A percentile compares a stretch with the other conserved stretches of the same genome.
phyloP scores from a whole-genome alignment of 2,888 invertebrate species.

The Cyclophora punctaria region DNA sequence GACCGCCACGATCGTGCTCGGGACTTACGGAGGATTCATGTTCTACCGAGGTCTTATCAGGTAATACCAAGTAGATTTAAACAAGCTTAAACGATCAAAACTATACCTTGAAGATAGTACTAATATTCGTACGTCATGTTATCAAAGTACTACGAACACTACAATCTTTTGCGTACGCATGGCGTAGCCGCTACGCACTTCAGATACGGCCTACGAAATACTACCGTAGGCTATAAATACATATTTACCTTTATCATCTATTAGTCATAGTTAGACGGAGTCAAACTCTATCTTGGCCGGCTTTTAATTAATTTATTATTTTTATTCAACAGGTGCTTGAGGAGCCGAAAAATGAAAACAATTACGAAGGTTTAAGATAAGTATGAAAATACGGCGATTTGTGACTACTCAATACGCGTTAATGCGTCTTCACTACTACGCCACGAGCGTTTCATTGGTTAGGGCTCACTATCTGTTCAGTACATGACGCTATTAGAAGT shows the following conservation, averaged over 20 bases:
- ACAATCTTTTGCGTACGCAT: no score
- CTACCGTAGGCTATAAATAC: background rate
- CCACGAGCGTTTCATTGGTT: constrained; percentile 8
- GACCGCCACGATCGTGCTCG: constrained; percentile 58
- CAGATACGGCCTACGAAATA: no score
- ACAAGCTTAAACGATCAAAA: no score
- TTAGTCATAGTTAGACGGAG: no score
- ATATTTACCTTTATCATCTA: background rate
- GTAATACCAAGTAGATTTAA: constrained; percentile 17
- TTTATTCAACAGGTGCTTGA: constrained; percentile 42
- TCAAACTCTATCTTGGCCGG: no score
- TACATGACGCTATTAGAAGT: no score
- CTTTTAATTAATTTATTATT: constrained; percentile 1
- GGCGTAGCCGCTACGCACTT: no score
- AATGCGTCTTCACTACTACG: constrained; percentile 13
- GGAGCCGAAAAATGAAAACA: constrained; percentile 56
- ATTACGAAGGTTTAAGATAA: constrained; percentile 62
- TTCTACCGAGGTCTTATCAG: constrained; percentile 49
- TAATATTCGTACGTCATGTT: no score
- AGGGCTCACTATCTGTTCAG: background rate
- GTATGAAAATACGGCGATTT: constrained; percentile 11
- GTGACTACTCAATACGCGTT: constrained; percentile 21
- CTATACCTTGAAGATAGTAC: no score
- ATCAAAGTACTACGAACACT: no score
- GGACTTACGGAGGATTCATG: constrained; percentile 52